phyloP scores from a whole-genome alignment of 1,140 invertebrate species.

The Lepidurus packardi region DNA sequence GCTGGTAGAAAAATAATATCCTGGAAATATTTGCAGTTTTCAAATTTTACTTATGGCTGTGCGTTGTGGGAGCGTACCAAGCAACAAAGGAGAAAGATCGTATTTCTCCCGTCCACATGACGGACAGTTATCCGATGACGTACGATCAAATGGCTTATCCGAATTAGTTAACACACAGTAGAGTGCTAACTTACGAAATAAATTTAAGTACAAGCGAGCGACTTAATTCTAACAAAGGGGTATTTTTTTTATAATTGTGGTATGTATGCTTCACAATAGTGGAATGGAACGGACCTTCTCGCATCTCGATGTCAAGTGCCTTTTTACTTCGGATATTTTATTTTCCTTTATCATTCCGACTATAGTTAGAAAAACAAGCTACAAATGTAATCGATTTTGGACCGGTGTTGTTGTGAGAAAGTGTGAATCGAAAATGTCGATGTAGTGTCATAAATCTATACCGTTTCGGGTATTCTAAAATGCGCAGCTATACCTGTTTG shows the following conservation, averaged over 20 bases:
- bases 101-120: background rate
- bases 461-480: too few relatives aligned
- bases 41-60: constrained; percentile 27
- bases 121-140: background rate
- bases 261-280: background rate
- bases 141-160: background rate
- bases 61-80: constrained; percentile 20
- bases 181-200: background rate
- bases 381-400: too few relatives aligned
- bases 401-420: too few relatives aligned
- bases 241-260: background rate
- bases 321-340: background rate
- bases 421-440: too few relatives aligned
- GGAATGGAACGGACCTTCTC: background rate
- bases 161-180: background rate
- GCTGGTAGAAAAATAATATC: background rate
- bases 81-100: constrained; percentile 12
- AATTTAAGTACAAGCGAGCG: background rate
- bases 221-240: background rate
- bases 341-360: background rate
- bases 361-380: too few relatives aligned
- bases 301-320: constrained; percentile 9
- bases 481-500: too few relatives aligned
- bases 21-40: background rate
- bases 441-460: too few relatives aligned